Evolutionary conservation across 1,140 invertebrate genomes (phyloP).

Genomic region (Solenopsis invicta): DNA sequence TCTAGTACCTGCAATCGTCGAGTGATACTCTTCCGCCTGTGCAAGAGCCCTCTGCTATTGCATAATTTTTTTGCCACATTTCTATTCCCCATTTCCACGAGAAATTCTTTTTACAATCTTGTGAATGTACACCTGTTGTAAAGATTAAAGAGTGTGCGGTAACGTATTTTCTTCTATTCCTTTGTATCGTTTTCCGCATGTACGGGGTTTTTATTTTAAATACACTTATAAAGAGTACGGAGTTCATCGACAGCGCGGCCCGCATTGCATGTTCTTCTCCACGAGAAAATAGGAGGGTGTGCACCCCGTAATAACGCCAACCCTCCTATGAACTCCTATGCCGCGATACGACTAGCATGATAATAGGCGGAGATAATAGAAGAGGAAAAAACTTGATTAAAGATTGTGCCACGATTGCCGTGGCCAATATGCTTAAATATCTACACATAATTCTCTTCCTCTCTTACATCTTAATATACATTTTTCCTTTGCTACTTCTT

Average conservation of each 20-base stretch:
- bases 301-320: constrained; percentile 35
- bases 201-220: constrained; percentile 9
- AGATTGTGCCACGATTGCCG: constrained; percentile 19
- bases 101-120: background rate
- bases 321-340: background rate
- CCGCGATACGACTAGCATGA: constrained; percentile 1
- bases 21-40: background rate
- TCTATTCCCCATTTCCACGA: background rate
- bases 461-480: too few relatives aligned
- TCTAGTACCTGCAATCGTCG: background rate
- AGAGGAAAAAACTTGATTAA: constrained; percentile 23
- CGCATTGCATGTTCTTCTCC: constrained; percentile 15
- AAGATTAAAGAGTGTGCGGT: background rate
- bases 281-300: background rate
- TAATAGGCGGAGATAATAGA: constrained; percentile 27
- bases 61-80: background rate
- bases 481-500: too few relatives aligned
- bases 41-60: background rate
- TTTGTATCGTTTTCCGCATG: background rate
- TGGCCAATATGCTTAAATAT: background rate
- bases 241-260: background rate
- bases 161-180: background rate
- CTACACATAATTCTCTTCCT: too few relatives aligned
- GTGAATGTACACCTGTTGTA: constrained; percentile 21
- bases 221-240: background rate